Evolutionary conservation across 2,888 invertebrate genomes (phyloP).

Genomic region (Hypselothyrea guttata): DNA sequence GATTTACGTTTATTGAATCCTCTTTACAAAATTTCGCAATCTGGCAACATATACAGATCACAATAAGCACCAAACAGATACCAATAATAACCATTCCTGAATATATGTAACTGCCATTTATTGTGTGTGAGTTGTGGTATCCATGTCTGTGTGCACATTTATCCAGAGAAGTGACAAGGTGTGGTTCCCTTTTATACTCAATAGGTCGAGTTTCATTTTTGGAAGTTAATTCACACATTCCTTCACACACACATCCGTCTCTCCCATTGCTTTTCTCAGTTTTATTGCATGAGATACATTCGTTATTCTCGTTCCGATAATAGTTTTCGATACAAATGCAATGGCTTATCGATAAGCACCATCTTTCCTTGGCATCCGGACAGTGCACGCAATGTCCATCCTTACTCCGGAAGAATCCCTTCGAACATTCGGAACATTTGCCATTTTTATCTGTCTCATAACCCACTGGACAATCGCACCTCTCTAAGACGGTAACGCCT

Average conservation of each 20-base stretch:
- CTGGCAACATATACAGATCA: too few species aligned
- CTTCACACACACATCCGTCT: background rate
- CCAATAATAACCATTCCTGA: too few species aligned
- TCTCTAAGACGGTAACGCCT: background rate
- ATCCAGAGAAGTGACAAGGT: too few species aligned
- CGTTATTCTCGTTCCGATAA: background rate
- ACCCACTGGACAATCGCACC: background rate
- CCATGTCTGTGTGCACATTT: too few species aligned
- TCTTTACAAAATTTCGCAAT: too few species aligned
- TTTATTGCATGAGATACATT: background rate
- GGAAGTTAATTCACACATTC: too few species aligned
- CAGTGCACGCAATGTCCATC: background rate
- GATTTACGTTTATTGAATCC: too few species aligned
- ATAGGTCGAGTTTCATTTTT: too few species aligned
- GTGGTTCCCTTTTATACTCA: too few species aligned
- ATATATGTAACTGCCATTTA: too few species aligned
- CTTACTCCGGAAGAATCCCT: background rate
- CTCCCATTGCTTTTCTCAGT: background rate
- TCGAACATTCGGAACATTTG: background rate
- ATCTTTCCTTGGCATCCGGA: background rate
- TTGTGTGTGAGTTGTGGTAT: too few species aligned
- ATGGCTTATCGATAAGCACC: background rate
- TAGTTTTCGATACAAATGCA: slow-evolving; percentile 7
- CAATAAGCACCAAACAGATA: too few species aligned
- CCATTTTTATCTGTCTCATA: background rate